A percentile compares a stretch with the other conserved stretches of the same genome.
These are phyloP conservation scores for Takifugu ocellatus DNA, from an alignment of 2,797 vertebrate species.

Conservation along the genomic window DNA sequence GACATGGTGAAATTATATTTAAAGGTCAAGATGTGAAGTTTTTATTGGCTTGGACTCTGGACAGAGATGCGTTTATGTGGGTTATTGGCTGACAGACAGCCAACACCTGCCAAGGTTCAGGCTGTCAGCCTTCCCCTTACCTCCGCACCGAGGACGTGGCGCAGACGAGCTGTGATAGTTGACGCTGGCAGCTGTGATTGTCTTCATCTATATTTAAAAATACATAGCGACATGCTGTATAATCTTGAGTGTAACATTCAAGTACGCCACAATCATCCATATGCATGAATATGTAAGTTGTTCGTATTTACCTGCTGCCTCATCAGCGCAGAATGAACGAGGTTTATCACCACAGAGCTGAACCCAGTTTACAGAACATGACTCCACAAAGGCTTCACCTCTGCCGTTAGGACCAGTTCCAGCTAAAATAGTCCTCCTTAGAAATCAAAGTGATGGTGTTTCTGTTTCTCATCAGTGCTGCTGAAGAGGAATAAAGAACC, in stretches of 20 bases:
- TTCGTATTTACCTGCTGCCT: constrained; percentile 39
- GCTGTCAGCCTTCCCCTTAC: constrained; percentile 35
- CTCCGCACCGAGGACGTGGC: constrained; percentile 24
- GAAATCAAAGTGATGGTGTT: constrained; percentile 27
- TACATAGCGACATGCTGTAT: constrained; percentile 1
- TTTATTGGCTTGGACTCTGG: constrained; percentile 63
- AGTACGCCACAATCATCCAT: constrained; percentile 5
- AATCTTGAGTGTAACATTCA: constrained; percentile 7
- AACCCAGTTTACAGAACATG: background rate
- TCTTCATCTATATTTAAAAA: background rate
- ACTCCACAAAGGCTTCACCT: too few relatives aligned
- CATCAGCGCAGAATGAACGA: background rate
- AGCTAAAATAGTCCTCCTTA: constrained; percentile 23
- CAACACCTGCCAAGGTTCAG: constrained; percentile 39
- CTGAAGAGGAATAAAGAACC: constrained; percentile 4
- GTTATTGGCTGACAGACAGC: constrained; percentile 38
- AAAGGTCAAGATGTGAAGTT: constrained; percentile 49
- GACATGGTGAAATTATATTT: constrained; percentile 52
- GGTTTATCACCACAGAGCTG: background rate
- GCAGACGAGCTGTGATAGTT: background rate
- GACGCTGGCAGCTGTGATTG: background rate
- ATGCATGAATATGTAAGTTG: constrained; percentile 21
- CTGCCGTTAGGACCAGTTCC: constrained; percentile 2
- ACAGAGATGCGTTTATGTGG: constrained; percentile 34
- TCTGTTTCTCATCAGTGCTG: constrained; percentile 54